Base-by-base conservation (phyloP, 2,797 vertebrate species). In the Pagetopsis macropterus region DNA sequence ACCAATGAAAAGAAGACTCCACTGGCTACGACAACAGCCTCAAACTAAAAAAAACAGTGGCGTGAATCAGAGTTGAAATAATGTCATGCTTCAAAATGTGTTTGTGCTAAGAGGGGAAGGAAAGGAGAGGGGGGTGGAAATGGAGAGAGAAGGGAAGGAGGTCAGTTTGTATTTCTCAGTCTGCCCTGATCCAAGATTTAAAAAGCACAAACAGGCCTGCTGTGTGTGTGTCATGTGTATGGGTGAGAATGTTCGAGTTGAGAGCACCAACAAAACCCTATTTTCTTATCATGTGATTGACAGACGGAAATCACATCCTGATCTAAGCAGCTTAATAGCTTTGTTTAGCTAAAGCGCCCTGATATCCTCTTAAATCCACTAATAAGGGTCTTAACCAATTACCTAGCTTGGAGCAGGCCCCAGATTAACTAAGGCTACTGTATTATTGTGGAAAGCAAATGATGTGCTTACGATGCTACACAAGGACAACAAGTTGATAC, bases 51-150 rank as follows among this genome's bases (percentile, higher is more conserved):
- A 78, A 78, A 83, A 85, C 56, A 64, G 87, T 90, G 87, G 90
- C 61, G 86, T 91, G 89, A 93, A 84, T 88, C 76, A 80, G 82
- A 85, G 84, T 83, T 88, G 78, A 92, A 92, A 89, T 79, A 92
- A 93, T 71, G 87, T 84, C 93, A 95, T 95, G 94, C 94, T 94
- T 94, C 64, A 89, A 90, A 92, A 93, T 37, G 84, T 89, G 84
- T 83, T 84, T 88, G 86, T 84, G 84, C 81, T 83, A 81, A 85
- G 79, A 78, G 33, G 65, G 71, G 15, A n/a, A 51, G 65, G 37
- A 10, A 15, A 52, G 54, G 56, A n/a, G 33, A 21, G 8, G 8
- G 54, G n/a, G 65, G 75, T 44, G 72, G 71, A 41, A 5, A 72
- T 77, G 75, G 21, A 56, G 67, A 44, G 69, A 52, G 23, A 3